Evolutionary conservation across 2,888 invertebrate species (phyloP), one percentile per base, ranked within the genome.

Genomic region (Stictocephala bisonia): DNA sequence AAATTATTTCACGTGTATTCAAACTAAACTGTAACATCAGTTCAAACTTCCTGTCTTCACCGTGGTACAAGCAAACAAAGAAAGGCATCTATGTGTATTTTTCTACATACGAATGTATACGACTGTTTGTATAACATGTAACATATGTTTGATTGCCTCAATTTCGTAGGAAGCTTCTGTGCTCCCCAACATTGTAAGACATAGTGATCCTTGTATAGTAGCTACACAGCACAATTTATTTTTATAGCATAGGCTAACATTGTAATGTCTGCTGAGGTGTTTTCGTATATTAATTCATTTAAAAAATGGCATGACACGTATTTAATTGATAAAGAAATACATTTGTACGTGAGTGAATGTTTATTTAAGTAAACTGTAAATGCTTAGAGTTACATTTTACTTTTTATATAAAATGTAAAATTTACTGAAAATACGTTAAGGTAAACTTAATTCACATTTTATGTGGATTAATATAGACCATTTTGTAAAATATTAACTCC

Each of bases 231-330:
- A 29, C 13, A 35, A 60, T 15, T 60, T 60, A n/a, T 35, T 56
- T 60, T 60, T n/a, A 22, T 60, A 60, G 40, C 13, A 22, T 60
- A 60, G 20, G 60, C 22, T 20, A 31, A 35, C 20, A 11, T 35
- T 15, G 60, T 60, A 60, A 40, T 18, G 56, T 60, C 60, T 60
- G 40, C n/a, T 40, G 60, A 35, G 60, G 60, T 35, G 44, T 44
- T n/a, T n/a, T n/a, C n/a, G n/a, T n/a, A n/a, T n/a, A n/a, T n/a
- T n/a, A n/a, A n/a, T n/a, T n/a, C n/a, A n/a, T n/a, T n/a, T n/a
- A n/a, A n/a, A n/a, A n/a, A n/a, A n/a, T n/a, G n/a, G n/a, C n/a
- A n/a, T n/a, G n/a, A n/a, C n/a, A n/a, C n/a, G n/a, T n/a, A n/a
- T n/a, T n/a, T n/a, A n/a, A n/a, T n/a, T n/a, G n/a, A n/a, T n/a